phyloP scores from a whole-genome alignment of 1,140 invertebrate species.

The Pseudachorutes palmiensis region DNA sequence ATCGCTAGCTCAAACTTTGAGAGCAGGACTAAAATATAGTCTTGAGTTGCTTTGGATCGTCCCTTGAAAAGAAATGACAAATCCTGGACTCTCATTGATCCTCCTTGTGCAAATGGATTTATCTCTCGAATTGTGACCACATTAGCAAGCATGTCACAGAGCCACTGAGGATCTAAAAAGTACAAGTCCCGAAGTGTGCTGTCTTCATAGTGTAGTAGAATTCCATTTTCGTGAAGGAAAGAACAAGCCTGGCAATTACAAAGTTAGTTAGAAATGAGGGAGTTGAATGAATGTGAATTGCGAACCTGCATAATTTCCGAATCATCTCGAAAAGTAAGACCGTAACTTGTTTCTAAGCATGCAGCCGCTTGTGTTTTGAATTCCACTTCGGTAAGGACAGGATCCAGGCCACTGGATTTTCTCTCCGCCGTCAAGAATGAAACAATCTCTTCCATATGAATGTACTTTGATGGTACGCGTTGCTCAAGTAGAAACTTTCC shows the following conservation, averaged over 20 bases:
- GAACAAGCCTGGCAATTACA: constrained; percentile 68
- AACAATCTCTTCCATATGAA: constrained; percentile 87
- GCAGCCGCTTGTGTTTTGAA: constrained; percentile 54
- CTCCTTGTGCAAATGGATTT: constrained; percentile 86
- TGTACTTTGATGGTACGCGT: constrained; percentile 89
- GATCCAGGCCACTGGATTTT: constrained; percentile 56
- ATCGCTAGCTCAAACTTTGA: constrained; percentile 97
- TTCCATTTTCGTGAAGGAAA: constrained; percentile 95
- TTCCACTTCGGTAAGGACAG: constrained; percentile 77
- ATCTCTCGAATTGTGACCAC: constrained; percentile 93
- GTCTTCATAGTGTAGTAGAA: constrained; percentile 96
- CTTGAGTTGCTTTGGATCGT: constrained; percentile 53
- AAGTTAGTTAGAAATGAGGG: not conserved
- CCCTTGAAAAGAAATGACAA: constrained; percentile 86
- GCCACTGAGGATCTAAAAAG: constrained; percentile 95
- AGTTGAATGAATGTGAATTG: not conserved
- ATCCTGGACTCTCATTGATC: constrained; percentile 88
- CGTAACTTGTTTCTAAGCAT: constrained; percentile 33
- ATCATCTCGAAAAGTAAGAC: constrained; percentile 35
- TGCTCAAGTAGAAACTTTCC: constrained; percentile 78
- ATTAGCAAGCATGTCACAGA: constrained; percentile 94
- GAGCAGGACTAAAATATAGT: constrained; percentile 76
- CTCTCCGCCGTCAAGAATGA: constrained; percentile 65
- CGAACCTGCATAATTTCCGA: constrained; percentile 36
- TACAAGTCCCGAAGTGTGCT: constrained; percentile 87